Conservation (phyloP, 2,797 vertebrate genomes). For the Pteronotus mesoamericanus region DNA sequence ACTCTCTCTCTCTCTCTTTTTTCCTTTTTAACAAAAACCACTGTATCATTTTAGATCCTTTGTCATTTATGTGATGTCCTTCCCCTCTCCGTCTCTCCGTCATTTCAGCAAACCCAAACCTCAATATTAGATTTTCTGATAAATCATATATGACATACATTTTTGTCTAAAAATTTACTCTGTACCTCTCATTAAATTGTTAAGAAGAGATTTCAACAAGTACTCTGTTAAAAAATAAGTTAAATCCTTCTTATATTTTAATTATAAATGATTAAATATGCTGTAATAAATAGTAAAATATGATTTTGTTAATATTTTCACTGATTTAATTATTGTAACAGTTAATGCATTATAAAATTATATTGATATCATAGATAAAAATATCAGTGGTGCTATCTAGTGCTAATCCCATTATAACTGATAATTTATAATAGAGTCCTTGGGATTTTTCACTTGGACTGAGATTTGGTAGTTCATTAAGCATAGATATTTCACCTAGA, state of each 20-base stretch:
- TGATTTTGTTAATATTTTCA: not conserved
- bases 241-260: not conserved
- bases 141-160: not conserved
- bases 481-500: not conserved
- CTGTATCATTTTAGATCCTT: not conserved
- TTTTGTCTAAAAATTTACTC: not conserved
- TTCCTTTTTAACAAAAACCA: not conserved
- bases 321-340: not conserved
- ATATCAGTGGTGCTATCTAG: not conserved
- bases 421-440: not conserved
- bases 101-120: not conserved
- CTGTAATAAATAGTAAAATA: not conserved
- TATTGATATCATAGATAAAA: not conserved
- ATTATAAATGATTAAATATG: not conserved
- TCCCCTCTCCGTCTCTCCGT: not conserved
- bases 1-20: too few relatives aligned
- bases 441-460: not conserved
- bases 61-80: not conserved
- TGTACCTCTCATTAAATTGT: not conserved
- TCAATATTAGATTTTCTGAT: not conserved
- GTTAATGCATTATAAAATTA: not conserved
- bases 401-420: not conserved
- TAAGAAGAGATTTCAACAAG: not conserved
- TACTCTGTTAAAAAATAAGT: not conserved
- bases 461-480: not conserved